Evolutionary conservation across 2,888 invertebrate genomes (phyloP), one percentile per base, ranked within the genome.

Genomic region (Lepidocyrtoides sp.): DNA sequence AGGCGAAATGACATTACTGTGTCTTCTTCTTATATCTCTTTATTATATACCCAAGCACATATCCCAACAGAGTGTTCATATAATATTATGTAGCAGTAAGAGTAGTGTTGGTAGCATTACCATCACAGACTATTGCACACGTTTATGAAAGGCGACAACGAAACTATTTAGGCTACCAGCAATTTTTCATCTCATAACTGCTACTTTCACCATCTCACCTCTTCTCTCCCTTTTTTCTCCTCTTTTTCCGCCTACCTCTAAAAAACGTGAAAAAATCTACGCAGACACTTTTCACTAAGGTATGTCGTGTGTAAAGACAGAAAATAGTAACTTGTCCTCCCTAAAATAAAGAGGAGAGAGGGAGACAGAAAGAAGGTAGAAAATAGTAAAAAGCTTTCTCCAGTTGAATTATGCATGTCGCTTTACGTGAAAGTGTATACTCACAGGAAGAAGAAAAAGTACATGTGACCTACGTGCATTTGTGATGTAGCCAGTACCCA

Each of bases 381-480:
- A 51, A 41, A 41, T 4, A 82, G 83, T 57, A 89, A 89, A 84
- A 84, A 79, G 77, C 89, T 89, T 84, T 89, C 89, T 83, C 89
- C 77, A 83, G 82, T 89, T 89, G 89, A 89, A 89, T 89, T 89
- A 89, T 89, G 89, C 89, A 89, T 89, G 89, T 77, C 75, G 57
- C 36, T 66, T 54, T 66, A 14, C 48, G 44, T 72, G 48, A 44
- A 79, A 79, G 10, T 8, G 17, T 82, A 60, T 26, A 81, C 36
- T 14, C 7, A 36, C 41, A 36, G 41, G 17, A 72, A 36, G 12
- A 41, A n/a, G 20, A 29, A 60, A 54, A 54, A 10, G 51, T 60
- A 41, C 82, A 60, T 41, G 0, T 10, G 36, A 29, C 14, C 36
- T 51, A 29, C 8, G 7, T 41, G 41, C 4, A 12, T 32, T 32